Conservation (phyloP, 2,888 invertebrate genomes). For the Epinotia brunnichana region DNA sequence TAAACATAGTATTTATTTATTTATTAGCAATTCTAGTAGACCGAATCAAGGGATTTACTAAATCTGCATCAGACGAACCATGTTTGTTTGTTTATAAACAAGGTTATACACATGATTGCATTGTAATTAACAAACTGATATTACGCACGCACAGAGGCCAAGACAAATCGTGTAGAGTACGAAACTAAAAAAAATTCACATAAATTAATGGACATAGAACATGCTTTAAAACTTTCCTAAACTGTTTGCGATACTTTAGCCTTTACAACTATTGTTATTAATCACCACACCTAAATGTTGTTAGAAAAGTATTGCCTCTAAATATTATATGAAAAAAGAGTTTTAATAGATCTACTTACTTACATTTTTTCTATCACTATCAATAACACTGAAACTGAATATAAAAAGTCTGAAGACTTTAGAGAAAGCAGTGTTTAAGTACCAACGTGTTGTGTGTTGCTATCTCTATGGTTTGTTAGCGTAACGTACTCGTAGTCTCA, state of each 20-base stretch:
- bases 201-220: conserved; percentile 64
- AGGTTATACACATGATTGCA: conserved; percentile 66
- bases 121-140: conserved; percentile 71
- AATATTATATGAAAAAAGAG: conserved; percentile 76
- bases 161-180: conserved; percentile 69
- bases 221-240: conserved; percentile 71
- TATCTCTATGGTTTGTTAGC: conserved; percentile 30
- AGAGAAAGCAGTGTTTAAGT: conserved; percentile 44
- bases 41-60: conserved; percentile 51
- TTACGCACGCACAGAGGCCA: conserved; percentile 69
- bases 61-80: conserved; percentile 79
- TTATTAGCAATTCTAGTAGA: conserved; percentile 16
- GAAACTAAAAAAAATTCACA: conserved; percentile 65
- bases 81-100: conserved; percentile 46
- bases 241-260: conserved; percentile 49
- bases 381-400: conserved; percentile 68
- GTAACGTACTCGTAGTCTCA: conserved; percentile 14
- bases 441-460: conserved; percentile 39
- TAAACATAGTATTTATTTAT: not conserved
- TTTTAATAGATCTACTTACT: conserved; percentile 76
- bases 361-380: conserved; percentile 65
- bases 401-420: conserved; percentile 55
- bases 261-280: conserved; percentile 78
- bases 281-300: conserved; percentile 79
- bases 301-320: conserved; percentile 83